These are phyloP conservation scores for Anthonomus grandis DNA, from an alignment of 1,140 invertebrate species.

Conservation along the genomic window DNA sequence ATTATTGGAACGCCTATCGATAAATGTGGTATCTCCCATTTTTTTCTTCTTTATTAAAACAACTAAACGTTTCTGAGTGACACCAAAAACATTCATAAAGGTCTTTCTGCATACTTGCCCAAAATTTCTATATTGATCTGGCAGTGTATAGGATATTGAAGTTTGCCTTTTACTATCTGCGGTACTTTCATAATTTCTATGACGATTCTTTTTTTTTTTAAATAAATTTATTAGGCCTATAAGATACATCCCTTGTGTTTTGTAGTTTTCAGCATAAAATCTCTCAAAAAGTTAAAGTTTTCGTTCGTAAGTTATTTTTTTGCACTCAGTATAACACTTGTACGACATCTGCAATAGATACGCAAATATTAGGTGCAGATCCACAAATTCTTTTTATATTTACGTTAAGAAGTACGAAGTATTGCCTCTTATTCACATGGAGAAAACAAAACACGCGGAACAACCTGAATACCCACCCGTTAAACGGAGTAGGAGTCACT, in stretches of 20 bases:
- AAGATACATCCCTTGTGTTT: too few relatives aligned
- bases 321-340: too few relatives aligned
- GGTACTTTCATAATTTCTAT: conserved; percentile 4
- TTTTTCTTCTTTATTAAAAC: conserved; percentile 9
- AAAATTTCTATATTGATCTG: conserved; percentile 9
- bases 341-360: too few relatives aligned
- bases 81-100: conserved; percentile 14
- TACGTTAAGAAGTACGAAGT: too few relatives aligned
- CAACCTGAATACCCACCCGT: not conserved
- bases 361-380: too few relatives aligned
- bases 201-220: not conserved
- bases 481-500: not conserved
- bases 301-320: too few relatives aligned
- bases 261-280: too few relatives aligned
- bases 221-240: not conserved
- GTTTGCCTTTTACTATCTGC: conserved; percentile 12
- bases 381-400: too few relatives aligned
- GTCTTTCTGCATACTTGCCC: conserved; percentile 11
- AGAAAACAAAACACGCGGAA: too few relatives aligned
- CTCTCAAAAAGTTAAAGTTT: too few relatives aligned
- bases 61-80: conserved; percentile 9
- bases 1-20: conserved; percentile 1
- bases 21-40: not conserved
- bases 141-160: too few relatives aligned
- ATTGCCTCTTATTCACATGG: too few relatives aligned